Evolutionary conservation across 2,888 invertebrate species (phyloP).

Genomic region (Clivina fossor): DNA sequence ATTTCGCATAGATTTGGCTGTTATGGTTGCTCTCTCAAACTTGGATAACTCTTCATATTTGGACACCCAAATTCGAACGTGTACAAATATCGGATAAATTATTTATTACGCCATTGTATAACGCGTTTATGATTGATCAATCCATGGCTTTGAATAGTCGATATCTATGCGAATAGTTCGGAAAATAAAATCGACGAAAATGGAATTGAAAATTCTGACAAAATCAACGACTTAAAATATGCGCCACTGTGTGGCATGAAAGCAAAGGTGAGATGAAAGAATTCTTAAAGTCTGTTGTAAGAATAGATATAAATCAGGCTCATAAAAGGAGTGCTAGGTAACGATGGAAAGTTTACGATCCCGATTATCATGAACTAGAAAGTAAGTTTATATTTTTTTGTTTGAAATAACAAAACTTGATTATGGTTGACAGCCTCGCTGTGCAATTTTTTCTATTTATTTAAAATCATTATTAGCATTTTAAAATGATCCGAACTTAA

Average conservation of each 20-base stretch:
- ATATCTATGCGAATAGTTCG: conserved; percentile 89
- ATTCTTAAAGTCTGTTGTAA: conserved; percentile 91
- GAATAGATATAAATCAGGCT: conserved; percentile 96
- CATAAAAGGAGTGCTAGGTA: conserved; percentile 94
- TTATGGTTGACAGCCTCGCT: too few relatives aligned
- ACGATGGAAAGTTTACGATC: conserved; percentile 89
- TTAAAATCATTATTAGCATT: too few relatives aligned
- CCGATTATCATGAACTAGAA: conserved; percentile 97
- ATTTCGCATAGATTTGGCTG: conserved; percentile 92
- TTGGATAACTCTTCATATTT: conserved; percentile 96
- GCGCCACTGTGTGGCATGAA: conserved; percentile 99
- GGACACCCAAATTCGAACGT: conserved; percentile 97
- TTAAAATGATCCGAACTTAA: not conserved
- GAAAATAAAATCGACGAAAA: conserved; percentile 90
- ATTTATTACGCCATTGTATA: conserved; percentile 93
- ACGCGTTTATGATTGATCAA: conserved; percentile 88
- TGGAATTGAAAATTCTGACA: conserved; percentile 80
- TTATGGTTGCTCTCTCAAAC: conserved; percentile 92
- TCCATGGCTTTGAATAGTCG: conserved; percentile 90
- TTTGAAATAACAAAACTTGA: too few relatives aligned
- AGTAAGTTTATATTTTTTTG: conserved; percentile 66
- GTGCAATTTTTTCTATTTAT: too few relatives aligned
- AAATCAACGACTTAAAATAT: conserved; percentile 91
- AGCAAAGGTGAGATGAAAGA: conserved; percentile 98
- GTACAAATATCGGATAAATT: conserved; percentile 95